Conservation (phyloP, 2,113 vertebrate genomes). For the Mellivora capensis region DNA sequence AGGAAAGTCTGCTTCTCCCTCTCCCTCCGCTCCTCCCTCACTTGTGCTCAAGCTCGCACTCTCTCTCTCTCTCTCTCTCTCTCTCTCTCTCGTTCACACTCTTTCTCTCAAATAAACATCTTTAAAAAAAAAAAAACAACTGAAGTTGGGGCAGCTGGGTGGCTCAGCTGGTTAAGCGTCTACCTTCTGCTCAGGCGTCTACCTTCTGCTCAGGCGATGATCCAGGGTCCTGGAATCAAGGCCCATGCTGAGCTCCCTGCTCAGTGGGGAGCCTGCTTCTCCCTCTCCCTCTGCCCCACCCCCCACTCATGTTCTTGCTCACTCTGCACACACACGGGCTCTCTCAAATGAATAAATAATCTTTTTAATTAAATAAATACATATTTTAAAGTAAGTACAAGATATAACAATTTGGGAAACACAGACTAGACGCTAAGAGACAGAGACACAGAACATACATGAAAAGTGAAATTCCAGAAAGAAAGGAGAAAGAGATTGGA, state of each 20-base stretch:
- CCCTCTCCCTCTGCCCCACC: not conserved
- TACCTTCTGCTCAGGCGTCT: not conserved
- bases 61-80: not conserved
- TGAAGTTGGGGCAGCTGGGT: not conserved
- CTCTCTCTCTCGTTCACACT: not conserved
- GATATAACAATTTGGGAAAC: not conserved
- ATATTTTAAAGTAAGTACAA: not conserved
- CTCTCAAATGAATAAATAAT: not conserved
- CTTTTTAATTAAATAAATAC: not conserved
- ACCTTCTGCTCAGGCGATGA: not conserved
- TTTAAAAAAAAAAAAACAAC: not conserved
- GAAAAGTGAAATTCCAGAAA: not conserved
- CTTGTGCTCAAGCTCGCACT: not conserved
- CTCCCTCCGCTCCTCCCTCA: not conserved
- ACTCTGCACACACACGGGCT: too few species aligned
- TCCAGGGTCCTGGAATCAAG: not conserved
- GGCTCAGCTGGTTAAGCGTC: not conserved
- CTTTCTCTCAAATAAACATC: not conserved
- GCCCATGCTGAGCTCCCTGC: too few species aligned
- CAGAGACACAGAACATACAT: not conserved
- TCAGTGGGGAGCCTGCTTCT: not conserved
- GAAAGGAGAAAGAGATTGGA: not conserved
- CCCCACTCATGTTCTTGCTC: not conserved
- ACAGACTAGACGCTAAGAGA: not conserved
- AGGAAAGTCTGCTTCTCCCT: not conserved